Conservation (phyloP, 2,113 vertebrate genomes). For the Rhinolophus ferrumequinum region DNA sequence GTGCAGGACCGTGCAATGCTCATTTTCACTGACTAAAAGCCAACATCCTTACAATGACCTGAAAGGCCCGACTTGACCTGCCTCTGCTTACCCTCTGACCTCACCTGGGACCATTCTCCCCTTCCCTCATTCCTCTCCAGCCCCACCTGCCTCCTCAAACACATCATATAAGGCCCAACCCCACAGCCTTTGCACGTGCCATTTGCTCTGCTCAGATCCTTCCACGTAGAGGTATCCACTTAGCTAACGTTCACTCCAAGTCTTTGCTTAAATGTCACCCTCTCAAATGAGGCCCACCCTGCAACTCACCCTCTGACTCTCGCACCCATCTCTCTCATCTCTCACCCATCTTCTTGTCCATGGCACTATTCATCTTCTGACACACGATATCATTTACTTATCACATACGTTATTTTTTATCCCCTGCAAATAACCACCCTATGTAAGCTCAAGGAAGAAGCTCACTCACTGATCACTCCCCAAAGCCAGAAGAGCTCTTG, state of each 20-base stretch:
- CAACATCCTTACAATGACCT: not conserved
- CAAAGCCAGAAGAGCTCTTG: too few relatives aligned
- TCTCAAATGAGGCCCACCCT: not conserved
- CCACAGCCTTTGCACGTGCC: not conserved
- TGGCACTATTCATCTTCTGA: not conserved
- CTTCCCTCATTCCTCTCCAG: not conserved
- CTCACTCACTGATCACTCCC: not conserved
- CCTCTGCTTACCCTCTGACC: not conserved
- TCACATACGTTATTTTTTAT: fast-evolving
- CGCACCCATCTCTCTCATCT: not conserved
- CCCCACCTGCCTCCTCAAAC: not conserved
- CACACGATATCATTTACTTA: not conserved
- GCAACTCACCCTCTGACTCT: not conserved
- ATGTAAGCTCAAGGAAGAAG: not conserved
- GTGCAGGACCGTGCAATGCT: not conserved
- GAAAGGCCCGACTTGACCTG: not conserved
- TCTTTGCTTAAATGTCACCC: not conserved
- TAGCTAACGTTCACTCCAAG: not conserved
- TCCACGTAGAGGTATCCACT: not conserved
- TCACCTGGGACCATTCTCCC: not conserved
- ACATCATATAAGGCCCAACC: not conserved
- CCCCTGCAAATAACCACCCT: not conserved
- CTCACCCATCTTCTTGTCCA: not conserved
- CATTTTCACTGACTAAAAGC: not conserved
- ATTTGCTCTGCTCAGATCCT: fast-evolving